Percentiles rank a stretch among this genome's conserved stretches.
Evolutionary conservation across 64 coral and sea anemone genomes (phyloP).

Genomic region (Porites australiensis): DNA sequence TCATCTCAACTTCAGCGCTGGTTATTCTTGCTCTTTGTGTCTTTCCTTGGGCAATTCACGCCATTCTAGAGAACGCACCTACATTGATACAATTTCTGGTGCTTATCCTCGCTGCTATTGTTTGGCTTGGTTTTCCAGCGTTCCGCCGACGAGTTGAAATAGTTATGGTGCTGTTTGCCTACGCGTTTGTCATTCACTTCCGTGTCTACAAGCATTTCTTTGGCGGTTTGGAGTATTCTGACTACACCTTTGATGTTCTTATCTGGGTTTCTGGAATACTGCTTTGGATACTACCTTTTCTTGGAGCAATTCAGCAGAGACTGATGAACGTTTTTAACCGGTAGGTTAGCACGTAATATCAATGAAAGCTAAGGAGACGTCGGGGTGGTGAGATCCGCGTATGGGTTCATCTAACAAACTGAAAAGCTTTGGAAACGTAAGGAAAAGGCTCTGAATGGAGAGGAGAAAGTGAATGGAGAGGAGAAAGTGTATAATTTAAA

Average conservation of each 20-base stretch:
- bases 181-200: background rate
- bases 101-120: background rate
- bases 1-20: background rate
- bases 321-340: conserved; percentile 16
- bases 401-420: too few species aligned
- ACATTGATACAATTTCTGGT: background rate
- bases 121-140: background rate
- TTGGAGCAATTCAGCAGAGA: conserved; percentile 2
- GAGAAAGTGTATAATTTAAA: too few species aligned
- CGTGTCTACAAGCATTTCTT: background rate
- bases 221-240: background rate
- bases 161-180: background rate
- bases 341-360: background rate
- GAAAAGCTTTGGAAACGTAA: too few species aligned
- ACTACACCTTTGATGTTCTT: background rate
- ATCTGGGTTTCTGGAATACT: conserved; percentile 10
- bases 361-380: too few species aligned
- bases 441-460: too few species aligned
- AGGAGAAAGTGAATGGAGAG: too few species aligned
- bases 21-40: background rate
- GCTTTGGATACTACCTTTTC: background rate
- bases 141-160: background rate
- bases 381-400: too few species aligned
- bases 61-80: background rate
- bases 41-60: conserved; percentile 9